Evolutionary conservation across 1,140 invertebrate genomes (phyloP).

Genomic region (Drosophila tristis): DNA sequence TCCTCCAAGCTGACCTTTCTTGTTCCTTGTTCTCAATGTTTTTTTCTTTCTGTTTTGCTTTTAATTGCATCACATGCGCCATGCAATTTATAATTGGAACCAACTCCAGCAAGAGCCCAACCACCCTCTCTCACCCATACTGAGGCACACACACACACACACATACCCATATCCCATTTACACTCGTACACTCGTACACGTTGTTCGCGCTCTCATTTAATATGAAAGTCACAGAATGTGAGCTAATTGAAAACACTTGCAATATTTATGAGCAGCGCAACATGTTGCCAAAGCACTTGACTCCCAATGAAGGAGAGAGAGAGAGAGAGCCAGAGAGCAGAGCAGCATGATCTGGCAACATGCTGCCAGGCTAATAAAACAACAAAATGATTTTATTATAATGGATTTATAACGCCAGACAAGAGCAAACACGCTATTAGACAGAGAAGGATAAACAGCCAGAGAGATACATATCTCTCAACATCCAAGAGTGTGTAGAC

Average conservation of each 20-base stretch:
- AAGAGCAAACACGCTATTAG: conserved; percentile 69
- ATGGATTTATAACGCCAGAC: conserved; percentile 83
- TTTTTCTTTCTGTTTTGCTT: conserved; percentile 37
- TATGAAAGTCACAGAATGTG: conserved; percentile 83
- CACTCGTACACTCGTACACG: neutral
- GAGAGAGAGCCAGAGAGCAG: neutral
- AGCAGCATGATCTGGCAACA: conserved; percentile 52
- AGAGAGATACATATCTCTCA: conserved; percentile 12
- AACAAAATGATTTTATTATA: conserved; percentile 84
- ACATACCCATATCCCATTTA: too few species aligned
- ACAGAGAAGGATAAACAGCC: conserved; percentile 9
- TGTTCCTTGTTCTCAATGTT: neutral
- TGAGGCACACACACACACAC: neutral
- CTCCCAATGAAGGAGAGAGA: conserved; percentile 23
- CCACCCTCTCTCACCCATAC: conserved; percentile 18
- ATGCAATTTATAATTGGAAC: conserved; percentile 75
- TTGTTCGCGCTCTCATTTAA: conserved; percentile 69
- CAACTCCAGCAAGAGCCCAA: conserved; percentile 48
- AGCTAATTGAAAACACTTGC: conserved; percentile 84
- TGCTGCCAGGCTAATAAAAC: conserved; percentile 82
- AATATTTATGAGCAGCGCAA: conserved; percentile 78
- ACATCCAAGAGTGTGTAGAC: too few species aligned
- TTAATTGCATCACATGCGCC: conserved; percentile 71
- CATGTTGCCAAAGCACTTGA: conserved; percentile 81
- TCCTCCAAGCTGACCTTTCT: too few species aligned